Base-by-base conservation (phyloP, 2,797 vertebrate genomes). In the Cyclopterus lumpus region DNA sequence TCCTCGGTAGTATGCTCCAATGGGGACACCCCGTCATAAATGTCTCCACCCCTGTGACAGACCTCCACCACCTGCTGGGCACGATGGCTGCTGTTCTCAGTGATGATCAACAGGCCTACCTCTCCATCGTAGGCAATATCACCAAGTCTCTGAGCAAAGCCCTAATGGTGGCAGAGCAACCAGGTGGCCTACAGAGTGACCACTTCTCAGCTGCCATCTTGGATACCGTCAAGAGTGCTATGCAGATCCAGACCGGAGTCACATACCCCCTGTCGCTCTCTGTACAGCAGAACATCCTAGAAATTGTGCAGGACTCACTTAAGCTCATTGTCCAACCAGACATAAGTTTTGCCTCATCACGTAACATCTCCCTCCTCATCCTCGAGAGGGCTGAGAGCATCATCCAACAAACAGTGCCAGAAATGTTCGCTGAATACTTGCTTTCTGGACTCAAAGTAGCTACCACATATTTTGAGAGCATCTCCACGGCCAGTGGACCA, bases 161-260 rank as follows among this genome's bases (percentile, higher is more conserved):
- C 42, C 10, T 95, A 16, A 75, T 81, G 54, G 44, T 82, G 20
- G 86, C 86, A 68, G 86, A 85, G 61, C 75, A 86, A 62, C 84
- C 88, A 6, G 84, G 79, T 20, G 92, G 89, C 58, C 59, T 91
- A 4, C 88, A 92, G 75, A 92, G 90, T 71, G 85, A 89, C n/a
- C 67, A 81, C 6, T 94, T 95, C 38, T 36, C 73, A 6, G 61
- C 38, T 0, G 74, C 91, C 15, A 54, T 95, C 38, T 30, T 86
- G 62, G 83, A 90, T 67, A 86, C 75, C n/a, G 44, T 85, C 15
- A 71, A 74, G 63, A 69, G 32, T 8, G 15, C 64, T 5, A 46
- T 94, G 72, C 67, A 87, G 24, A 64, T 76, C 20, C n/a, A 79
- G 32, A 75, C 38, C 3, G n/a, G 40, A 34, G 28, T 18, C 49